A percentile compares a stretch with the other conserved stretches of the same genome.
Evolutionary conservation across 2,113 vertebrate species (phyloP).

Genomic region (Thymallus thymallus): DNA sequence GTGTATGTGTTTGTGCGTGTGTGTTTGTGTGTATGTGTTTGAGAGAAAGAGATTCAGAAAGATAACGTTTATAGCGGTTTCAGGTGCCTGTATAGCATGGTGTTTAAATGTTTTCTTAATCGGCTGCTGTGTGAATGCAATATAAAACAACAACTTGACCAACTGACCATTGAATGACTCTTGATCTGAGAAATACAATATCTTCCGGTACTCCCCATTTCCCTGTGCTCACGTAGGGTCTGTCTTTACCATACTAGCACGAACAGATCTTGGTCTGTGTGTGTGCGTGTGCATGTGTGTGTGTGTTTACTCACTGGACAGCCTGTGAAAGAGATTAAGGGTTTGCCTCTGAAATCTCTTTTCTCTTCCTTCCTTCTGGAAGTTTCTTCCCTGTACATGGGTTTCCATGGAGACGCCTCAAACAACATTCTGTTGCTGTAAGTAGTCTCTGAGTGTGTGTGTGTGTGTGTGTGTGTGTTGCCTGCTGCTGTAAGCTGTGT

Average conservation of each 20-base stretch:
- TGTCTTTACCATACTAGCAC: conserved; percentile 7
- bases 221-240: too few species aligned
- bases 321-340: conserved; percentile 52
- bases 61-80: too few species aligned
- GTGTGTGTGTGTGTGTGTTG: conserved; percentile 11
- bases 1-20: too few species aligned
- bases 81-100: too few species aligned
- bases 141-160: too few species aligned
- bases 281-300: conserved; percentile 1
- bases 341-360: conserved; percentile 45
- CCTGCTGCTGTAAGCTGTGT: conserved; percentile 2
- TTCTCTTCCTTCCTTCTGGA: conserved; percentile 20
- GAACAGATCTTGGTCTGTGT: conserved; percentile 12
- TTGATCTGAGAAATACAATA: too few species aligned
- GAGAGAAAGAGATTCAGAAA: too few species aligned
- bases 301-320: background rate
- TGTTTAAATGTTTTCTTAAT: too few species aligned
- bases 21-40: too few species aligned
- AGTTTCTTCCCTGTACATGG: conserved; percentile 36
- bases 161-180: too few species aligned
- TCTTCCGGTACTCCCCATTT: too few species aligned
- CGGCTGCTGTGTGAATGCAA: too few species aligned
- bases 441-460: conserved; percentile 27
- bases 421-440: conserved; percentile 35
- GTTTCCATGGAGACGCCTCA: conserved; percentile 56